phyloP scores from a whole-genome alignment of 2,797 vertebrate genomes.

The Cichlasoma orientale region DNA sequence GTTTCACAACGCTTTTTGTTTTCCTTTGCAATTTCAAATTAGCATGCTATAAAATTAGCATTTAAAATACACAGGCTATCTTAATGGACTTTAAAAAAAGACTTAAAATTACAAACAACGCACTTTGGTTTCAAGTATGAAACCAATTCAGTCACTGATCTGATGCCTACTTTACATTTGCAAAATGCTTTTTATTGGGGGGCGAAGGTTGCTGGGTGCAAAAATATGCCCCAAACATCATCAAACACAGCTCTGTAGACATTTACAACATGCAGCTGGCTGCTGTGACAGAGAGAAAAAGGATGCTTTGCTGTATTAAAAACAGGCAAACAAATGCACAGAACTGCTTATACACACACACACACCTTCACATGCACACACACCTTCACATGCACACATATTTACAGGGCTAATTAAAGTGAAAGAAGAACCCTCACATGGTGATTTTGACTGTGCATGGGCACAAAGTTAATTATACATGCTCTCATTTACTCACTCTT shows the following conservation, averaged over 20 bases:
- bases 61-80: no score
- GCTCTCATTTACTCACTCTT: slow-evolving; percentile 35
- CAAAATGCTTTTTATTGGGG: neutral
- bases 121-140: no score
- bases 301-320: slow-evolving; percentile 56
- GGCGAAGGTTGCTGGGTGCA: neutral
- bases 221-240: neutral
- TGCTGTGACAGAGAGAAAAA: slow-evolving; percentile 50
- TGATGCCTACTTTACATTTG: neutral
- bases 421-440: slow-evolving; percentile 17
- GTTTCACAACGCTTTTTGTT: no score
- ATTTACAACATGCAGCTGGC: slow-evolving; percentile 47
- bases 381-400: neutral
- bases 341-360: slow-evolving; percentile 1
- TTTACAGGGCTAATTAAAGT: slow-evolving; percentile 59
- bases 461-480: slow-evolving; percentile 33
- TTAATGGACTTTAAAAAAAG: no score
- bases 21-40: no score
- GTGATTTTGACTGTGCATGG: slow-evolving; percentile 47
- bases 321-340: slow-evolving; percentile 54
- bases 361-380: neutral
- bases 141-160: no score
- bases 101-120: no score
- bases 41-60: no score
- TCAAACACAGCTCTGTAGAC: slow-evolving; percentile 22